Conservation (phyloP, 2,113 vertebrate genomes). For the Barnardius zonarius region DNA sequence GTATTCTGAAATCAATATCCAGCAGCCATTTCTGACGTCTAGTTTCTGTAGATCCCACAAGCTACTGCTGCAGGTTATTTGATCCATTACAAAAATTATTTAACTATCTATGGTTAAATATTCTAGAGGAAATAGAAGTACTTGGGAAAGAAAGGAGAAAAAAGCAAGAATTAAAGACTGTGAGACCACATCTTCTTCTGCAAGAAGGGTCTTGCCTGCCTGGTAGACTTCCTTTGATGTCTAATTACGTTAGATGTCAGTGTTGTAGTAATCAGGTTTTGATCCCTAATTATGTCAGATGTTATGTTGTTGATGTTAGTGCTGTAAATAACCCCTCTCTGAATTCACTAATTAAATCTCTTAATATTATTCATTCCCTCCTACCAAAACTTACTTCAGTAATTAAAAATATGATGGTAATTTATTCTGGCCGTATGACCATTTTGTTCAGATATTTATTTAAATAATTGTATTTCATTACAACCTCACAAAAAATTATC, state of each 20-base stretch:
- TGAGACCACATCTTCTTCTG: background rate
- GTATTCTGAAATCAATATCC: background rate
- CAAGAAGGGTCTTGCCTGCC: conserved; percentile 40
- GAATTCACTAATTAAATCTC: conserved; percentile 50
- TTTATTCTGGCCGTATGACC: background rate
- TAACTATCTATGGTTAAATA: background rate
- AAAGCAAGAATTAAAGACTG: background rate
- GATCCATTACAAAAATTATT: background rate
- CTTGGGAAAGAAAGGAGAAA: background rate
- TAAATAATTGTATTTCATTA: conserved; percentile 34
- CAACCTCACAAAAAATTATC: background rate
- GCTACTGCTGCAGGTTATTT: background rate
- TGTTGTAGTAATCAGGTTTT: background rate
- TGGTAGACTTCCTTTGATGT: conserved; percentile 42
- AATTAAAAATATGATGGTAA: conserved; percentile 18
- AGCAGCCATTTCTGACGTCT: background rate
- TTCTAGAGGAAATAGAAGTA: conserved; percentile 32
- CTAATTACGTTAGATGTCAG: conserved; percentile 22
- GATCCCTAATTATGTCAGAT: conserved; percentile 8
- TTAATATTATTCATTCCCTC: conserved; percentile 28
- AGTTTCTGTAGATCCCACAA: background rate
- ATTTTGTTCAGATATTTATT: conserved; percentile 39
- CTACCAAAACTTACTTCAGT: conserved; percentile 4
- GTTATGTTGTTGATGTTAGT: conserved; percentile 29
- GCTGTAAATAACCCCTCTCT: conserved; percentile 19